Evolutionary conservation across 1,140 invertebrate genomes (phyloP), one percentile per base, ranked within the genome.

Genomic region (Paralvinella palmiformis): DNA sequence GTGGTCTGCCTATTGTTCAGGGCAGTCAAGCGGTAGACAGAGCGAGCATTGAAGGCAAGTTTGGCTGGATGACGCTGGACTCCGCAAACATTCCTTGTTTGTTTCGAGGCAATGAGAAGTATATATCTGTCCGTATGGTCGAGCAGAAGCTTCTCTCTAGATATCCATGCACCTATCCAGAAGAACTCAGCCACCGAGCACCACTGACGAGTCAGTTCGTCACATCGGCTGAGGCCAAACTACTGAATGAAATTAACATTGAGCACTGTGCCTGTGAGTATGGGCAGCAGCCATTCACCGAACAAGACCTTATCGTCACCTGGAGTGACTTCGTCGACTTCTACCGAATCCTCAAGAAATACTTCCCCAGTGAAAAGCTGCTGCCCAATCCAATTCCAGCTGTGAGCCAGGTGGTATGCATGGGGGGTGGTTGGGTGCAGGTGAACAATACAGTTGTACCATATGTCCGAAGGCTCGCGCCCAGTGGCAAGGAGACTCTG

Each of bases 371-470:
- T 90, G 73, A 88, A 90, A 64, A 94, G 91, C 79, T 68, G 62
- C 69, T 62, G 36, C 59, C 68, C 91, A 91, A 80, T 88, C 88
- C 62, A 92, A 92, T 76, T 79, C 15, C 32, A 32, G 20, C 41
- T 22, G 20, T 13, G 93, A 59, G 84, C 88, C 32, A 82, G 83
- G 6, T 61, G 45, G 20, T 50, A 62, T 15, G 57, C 33, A 24
- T 52, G 27, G 32, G 6, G 13, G 37, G 27, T 56, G 37, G 57
- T 22, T 41, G 58, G 27, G 13, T 64, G 22, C 33, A 48, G 96
- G 78, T 96, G 65, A 95, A 96, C 75, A 92, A 91, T 74, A 93
- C 91, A 0, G 91, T 96, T 33, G 91, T 96, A 52, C 93, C 93
- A 3, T 96, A 94, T 75, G 92, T 93, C 1, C 63, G 68, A 53